A percentile compares a stretch with the other conserved stretches of the same genome.
phyloP scores from a whole-genome alignment of 1,140 invertebrate species.

The Bicyclus anynana region DNA sequence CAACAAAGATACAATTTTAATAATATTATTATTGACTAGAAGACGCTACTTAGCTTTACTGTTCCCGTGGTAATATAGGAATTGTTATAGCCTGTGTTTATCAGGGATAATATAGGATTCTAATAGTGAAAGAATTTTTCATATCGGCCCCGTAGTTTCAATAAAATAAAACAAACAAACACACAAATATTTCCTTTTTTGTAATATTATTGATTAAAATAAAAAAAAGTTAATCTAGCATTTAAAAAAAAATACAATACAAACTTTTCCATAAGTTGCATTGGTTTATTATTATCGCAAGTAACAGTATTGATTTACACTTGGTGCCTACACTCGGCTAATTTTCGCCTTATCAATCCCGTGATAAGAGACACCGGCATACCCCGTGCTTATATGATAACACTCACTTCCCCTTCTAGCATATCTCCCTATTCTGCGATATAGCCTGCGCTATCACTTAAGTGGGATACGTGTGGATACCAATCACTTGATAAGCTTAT shows the following conservation, averaged over 20 bases:
- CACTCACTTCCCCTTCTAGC: slow-evolving; percentile 49
- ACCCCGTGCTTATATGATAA: slow-evolving; percentile 57
- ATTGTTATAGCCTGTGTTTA: too few species aligned
- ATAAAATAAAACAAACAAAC: too few species aligned
- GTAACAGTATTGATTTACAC: slow-evolving; percentile 65
- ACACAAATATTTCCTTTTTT: too few species aligned
- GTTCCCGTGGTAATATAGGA: too few species aligned
- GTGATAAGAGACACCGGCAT: slow-evolving; percentile 60
- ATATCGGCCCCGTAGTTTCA: too few species aligned
- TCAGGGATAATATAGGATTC: too few species aligned
- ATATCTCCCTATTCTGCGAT: slow-evolving; percentile 35
- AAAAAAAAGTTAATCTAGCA: background rate
- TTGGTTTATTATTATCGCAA: slow-evolving; percentile 12
- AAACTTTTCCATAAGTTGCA: too few species aligned
- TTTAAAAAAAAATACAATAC: background rate
- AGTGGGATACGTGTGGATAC: slow-evolving; percentile 14
- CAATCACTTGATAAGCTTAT: background rate
- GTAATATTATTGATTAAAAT: too few species aligned
- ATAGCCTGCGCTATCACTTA: slow-evolving; percentile 11
- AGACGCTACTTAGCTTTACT: too few species aligned
- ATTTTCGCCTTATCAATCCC: slow-evolving; percentile 64
- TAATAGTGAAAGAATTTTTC: too few species aligned
- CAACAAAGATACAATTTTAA: too few species aligned
- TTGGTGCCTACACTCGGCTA: slow-evolving; percentile 46
- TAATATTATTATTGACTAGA: too few species aligned